phyloP scores from a whole-genome alignment of 2,113 vertebrate species.

The Prietella phreatophila region DNA sequence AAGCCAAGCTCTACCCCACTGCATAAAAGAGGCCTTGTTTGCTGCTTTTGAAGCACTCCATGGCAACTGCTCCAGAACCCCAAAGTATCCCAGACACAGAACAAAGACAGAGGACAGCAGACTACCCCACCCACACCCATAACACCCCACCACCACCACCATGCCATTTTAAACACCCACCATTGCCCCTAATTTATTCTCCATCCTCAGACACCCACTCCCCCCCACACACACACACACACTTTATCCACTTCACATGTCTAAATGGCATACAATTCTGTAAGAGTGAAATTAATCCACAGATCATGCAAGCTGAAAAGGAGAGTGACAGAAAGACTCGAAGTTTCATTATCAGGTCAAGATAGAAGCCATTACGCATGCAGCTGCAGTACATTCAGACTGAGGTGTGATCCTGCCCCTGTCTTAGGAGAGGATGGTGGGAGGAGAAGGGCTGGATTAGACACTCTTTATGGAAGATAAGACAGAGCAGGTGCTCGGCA shows the following conservation, averaged over 20 bases:
- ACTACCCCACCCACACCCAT: conserved; percentile 58
- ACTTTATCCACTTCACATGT: conserved; percentile 33
- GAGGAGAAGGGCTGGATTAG: conserved; percentile 54
- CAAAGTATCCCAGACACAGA: conserved; percentile 72
- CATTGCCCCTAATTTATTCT: conserved; percentile 34
- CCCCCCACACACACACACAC: not conserved
- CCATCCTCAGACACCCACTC: not conserved
- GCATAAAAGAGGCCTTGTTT: conserved; percentile 74
- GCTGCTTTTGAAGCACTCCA: conserved; percentile 66
- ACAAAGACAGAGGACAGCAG: conserved; percentile 68
- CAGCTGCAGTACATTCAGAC: not conserved
- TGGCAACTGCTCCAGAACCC: conserved; percentile 68
- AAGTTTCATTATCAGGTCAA: conserved; percentile 32
- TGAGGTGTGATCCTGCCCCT: conserved; percentile 12
- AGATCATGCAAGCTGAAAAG: not conserved
- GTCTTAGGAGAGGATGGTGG: conserved; percentile 50
- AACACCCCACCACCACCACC: conserved; percentile 49
- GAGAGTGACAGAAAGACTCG: conserved; percentile 15
- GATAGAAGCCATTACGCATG: conserved; percentile 24
- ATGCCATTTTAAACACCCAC: conserved; percentile 48
- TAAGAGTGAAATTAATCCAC: conserved; percentile 23
- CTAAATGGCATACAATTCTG: conserved; percentile 37
- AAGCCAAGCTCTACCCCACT: conserved; percentile 59
- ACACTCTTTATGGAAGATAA: conserved; percentile 55
- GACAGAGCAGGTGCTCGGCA: conserved; percentile 71